Base-by-base conservation (phyloP, 2,113 vertebrate species). In the Eurypyga helias region DNA sequence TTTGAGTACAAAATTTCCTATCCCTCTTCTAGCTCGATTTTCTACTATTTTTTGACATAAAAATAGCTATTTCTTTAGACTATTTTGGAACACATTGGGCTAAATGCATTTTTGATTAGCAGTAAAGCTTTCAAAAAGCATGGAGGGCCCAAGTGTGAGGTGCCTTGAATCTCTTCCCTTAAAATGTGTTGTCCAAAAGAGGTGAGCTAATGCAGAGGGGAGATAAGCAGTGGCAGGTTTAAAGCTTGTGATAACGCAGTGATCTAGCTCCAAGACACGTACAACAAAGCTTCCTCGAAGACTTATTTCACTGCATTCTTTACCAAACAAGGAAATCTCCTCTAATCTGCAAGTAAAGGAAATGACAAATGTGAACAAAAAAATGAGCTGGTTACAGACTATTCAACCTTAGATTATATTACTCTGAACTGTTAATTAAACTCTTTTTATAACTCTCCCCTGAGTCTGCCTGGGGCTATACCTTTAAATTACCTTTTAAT, bases 371-470 rank as follows among this genome's bases (percentile, higher is more conserved):
- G 83, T 43, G 81, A 94, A 96, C 69, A 94, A 90, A 97, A 96
- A 88, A 90, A 76, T 10, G 65, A 83, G 69, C 87, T 93, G 78
- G 92, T 93, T 97, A 86, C 46, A 91, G 92, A 95, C 94, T 95
- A 90, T 78, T 95, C 89, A 81, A 91, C 88, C 93, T 91, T 86
- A 93, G 77, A 92, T 93, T 95, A 96, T 93, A 92, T 96, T 96
- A 93, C 92, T 80, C 91, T 95, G 94, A 98, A 96, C 93, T 96
- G 94, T 95, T 97, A 97, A 97, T 96, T 96, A 97, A 94, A 97
- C 94, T 97, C 93, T 97, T 97, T 96, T 97, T 96, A 91, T 97
- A 96, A 89, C 87, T 95, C 81, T 96, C 90, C 67, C 93, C 91
- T 70, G 90, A 82, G 82, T 92, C 88, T 80, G 95, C 93, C 87